Evolutionary conservation across 2,888 invertebrate genomes (phyloP), one percentile per base, ranked within the genome.

Genomic region (Trachelus stipa): DNA sequence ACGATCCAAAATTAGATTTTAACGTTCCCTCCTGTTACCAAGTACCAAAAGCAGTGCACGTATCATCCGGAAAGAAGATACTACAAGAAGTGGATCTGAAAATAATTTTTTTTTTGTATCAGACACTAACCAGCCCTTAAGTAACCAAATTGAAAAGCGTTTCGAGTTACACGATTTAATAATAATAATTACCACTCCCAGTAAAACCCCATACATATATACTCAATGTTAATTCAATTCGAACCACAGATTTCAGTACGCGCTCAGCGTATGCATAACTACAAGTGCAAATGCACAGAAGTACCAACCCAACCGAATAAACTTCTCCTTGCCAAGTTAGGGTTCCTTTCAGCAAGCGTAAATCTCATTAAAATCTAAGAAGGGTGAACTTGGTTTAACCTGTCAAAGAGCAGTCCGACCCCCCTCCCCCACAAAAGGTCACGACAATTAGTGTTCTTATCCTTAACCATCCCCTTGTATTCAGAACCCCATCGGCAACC

Each of bases 371-470:
- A 84, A 81, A 77, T 34, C 73, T 11, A 77, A 69, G 71, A 33
- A 71, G 12, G 33, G 23, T 68, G 37, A 73, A 75, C 31, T 9
- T 15, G 68, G 34, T 37, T n/a, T 33, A 73, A 35, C 69, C 40
- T 31, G 68, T 73, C 40, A 35, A 73, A 68, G 78, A 76, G 11
- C 23, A 56, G 30, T 2, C 71, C 71, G 6, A 6, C 71, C 71
- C 30, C 71, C 12, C 56, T 34, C 56, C 68, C 15, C 73, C 37
- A 74, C 37, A 76, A 77, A 73, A 77, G 76, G 74, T 74, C 71
- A 69, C 80, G 81, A 84, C 85, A 84, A 86, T 86, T 86, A 86
- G 80, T 84, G 84, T 83, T 81, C 83, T 85, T 83, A 83, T 81
- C 83, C 83, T 83, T 82, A 71, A 34, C 6, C 30, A 11, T 34